These are phyloP conservation scores for Drosophila sulfurigaster DNA, from an alignment of 1,140 invertebrate genomes.

Conservation along the genomic window DNA sequence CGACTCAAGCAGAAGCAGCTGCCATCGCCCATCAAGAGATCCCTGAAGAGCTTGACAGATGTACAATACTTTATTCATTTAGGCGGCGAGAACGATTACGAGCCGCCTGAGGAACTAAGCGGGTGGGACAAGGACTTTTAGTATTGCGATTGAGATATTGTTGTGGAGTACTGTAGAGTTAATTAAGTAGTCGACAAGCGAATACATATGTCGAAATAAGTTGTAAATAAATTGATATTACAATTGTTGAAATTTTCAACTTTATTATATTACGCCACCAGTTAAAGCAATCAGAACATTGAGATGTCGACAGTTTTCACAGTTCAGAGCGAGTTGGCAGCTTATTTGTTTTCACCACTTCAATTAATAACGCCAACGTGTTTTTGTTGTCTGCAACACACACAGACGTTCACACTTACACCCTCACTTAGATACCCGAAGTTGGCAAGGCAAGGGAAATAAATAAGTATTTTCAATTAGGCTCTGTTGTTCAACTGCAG, in stretches of 20 bases:
- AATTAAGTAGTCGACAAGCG: not conserved
- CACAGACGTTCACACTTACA: slow-evolving; percentile 14
- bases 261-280: not conserved
- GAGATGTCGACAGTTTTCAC: too few relatives aligned
- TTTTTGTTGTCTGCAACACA: slow-evolving; percentile 21
- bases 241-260: not conserved
- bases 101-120: slow-evolving; percentile 89
- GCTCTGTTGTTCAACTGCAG: slow-evolving; percentile 4
- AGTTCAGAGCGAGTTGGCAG: slow-evolving; percentile 12
- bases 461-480: slow-evolving; percentile 69
- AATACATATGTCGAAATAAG: slow-evolving; percentile 11
- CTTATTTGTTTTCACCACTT: slow-evolving; percentile 41
- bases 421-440: not conserved
- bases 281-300: not conserved
- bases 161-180: not conserved
- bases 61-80: slow-evolving; percentile 89
- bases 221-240: slow-evolving; percentile 31
- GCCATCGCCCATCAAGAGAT: slow-evolving; percentile 91
- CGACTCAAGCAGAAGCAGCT: slow-evolving; percentile 90
- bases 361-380: slow-evolving; percentile 50
- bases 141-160: slow-evolving; percentile 8
- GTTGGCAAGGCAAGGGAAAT: slow-evolving; percentile 14
- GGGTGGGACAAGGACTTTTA: slow-evolving; percentile 90
- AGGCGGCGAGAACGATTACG: slow-evolving; percentile 86
- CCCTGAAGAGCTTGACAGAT: slow-evolving; percentile 88